phyloP scores from a whole-genome alignment of 2,797 vertebrate genomes.

The Rallus crepitans region DNA sequence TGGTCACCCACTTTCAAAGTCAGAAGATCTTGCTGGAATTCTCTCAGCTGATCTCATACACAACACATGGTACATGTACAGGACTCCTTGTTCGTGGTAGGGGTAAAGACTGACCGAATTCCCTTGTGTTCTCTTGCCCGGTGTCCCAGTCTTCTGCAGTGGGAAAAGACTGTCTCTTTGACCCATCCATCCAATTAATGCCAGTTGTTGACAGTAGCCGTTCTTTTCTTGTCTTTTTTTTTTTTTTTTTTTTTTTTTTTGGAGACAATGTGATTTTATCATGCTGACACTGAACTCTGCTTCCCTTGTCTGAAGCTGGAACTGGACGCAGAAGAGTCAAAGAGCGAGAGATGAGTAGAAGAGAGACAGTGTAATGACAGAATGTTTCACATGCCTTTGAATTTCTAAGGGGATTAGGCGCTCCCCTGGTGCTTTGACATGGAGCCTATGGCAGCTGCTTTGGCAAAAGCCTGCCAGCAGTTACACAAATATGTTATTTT shows the following conservation, averaged over 20 bases:
- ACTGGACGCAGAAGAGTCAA: conserved; percentile 54
- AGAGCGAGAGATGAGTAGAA: conserved; percentile 49
- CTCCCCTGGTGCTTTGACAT: conserved; percentile 52
- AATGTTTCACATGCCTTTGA: conserved; percentile 60
- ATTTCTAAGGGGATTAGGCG: conserved; percentile 60
- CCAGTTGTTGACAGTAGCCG: conserved; percentile 17
- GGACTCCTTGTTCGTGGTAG: background rate
- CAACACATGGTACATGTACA: background rate
- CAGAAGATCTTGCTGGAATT: background rate
- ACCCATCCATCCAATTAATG: conserved; percentile 30
- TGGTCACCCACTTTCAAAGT: background rate
- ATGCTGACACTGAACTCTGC: background rate
- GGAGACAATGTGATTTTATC: conserved; percentile 29
- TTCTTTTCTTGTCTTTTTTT: conserved; percentile 13
- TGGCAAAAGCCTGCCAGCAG: conserved; percentile 54
- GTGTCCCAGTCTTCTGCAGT: background rate
- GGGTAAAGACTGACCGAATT: background rate
- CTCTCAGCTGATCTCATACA: background rate
- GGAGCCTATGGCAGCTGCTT: conserved; percentile 43
- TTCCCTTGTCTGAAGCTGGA: conserved; percentile 48
- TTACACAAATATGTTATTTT: conserved; percentile 47
- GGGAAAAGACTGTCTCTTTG: conserved; percentile 41
- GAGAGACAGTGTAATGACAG: conserved; percentile 55
- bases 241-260: background rate
- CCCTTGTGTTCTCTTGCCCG: background rate